These are phyloP conservation scores for Oxytorus armatus DNA, from an alignment of 2,888 invertebrate species.

Conservation along the genomic window DNA sequence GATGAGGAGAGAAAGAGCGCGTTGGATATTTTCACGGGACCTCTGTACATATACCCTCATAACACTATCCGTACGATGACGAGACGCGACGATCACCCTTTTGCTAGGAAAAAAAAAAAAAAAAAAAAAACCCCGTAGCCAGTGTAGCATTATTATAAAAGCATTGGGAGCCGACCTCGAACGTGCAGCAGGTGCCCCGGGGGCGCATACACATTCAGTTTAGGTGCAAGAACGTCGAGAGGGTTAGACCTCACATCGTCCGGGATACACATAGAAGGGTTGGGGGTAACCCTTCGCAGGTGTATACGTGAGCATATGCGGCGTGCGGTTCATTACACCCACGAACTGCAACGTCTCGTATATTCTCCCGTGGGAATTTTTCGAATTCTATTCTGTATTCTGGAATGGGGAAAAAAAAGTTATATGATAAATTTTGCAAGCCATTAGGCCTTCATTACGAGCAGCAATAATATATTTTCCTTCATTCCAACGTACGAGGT, in stretches of 20 bases:
- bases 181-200: conserved; percentile 59
- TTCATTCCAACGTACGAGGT: too few species aligned
- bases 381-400: background rate
- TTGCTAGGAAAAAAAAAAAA: conserved; percentile 39
- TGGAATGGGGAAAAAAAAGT: background rate
- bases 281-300: conserved; percentile 78
- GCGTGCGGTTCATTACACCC: conserved; percentile 35
- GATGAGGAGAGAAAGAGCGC: conserved; percentile 34
- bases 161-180: conserved; percentile 41
- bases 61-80: conserved; percentile 43
- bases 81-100: conserved; percentile 49
- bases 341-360: conserved; percentile 10
- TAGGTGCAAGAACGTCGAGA: conserved; percentile 62
- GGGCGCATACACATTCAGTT: conserved; percentile 39
- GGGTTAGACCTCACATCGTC: conserved; percentile 72
- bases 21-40: conserved; percentile 52
- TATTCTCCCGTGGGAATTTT: conserved; percentile 23
- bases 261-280: conserved; percentile 45
- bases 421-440: background rate
- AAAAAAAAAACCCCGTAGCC: conserved; percentile 25
- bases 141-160: conserved; percentile 53
- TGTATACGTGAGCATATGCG: conserved; percentile 67
- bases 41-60: background rate
- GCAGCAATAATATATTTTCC: too few species aligned
- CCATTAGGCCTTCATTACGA: too few species aligned